phyloP scores from a whole-genome alignment of 1,140 invertebrate species.

The Solenopsis fugax region DNA sequence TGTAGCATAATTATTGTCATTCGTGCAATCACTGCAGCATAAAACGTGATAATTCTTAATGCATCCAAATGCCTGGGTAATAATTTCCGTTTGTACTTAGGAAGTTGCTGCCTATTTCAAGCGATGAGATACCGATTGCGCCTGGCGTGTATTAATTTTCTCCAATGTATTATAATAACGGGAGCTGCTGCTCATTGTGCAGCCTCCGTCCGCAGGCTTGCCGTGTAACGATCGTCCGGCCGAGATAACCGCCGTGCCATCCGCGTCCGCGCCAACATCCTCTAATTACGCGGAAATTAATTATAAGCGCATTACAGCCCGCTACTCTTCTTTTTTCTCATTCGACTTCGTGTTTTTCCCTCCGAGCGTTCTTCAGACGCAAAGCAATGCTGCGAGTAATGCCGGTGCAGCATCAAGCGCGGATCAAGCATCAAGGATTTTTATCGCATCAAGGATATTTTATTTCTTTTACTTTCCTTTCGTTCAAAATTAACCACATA shows the following conservation, averaged over 20 bases:
- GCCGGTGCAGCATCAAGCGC: not conserved
- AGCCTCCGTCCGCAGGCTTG: constrained; percentile 62
- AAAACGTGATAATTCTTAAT: not conserved
- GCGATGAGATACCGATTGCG: constrained; percentile 60
- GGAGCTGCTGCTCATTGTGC: constrained; percentile 66
- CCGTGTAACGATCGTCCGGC: constrained; percentile 76
- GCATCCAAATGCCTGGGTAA: not conserved
- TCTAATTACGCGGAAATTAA: constrained; percentile 81
- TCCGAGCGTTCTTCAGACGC: not conserved
- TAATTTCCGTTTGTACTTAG: constrained; percentile 50
- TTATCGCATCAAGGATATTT: constrained; percentile 1
- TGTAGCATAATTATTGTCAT: not conserved
- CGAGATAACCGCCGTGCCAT: constrained; percentile 75
- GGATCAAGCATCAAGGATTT: constrained; percentile 28
- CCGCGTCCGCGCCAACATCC: constrained; percentile 63
- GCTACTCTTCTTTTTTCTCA: constrained; percentile 32
- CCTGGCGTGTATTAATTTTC: constrained; percentile 68
- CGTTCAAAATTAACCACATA: not conserved
- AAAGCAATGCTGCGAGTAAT: constrained; percentile 32
- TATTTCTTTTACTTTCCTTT: not conserved
- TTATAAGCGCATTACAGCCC: constrained; percentile 71
- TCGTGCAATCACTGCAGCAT: not conserved
- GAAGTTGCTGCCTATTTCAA: constrained; percentile 46
- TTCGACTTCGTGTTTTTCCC: constrained; percentile 34
- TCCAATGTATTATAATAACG: constrained; percentile 69